These are phyloP conservation scores for Naja naja DNA, from an alignment of 2,113 vertebrate species.

Conservation along the genomic window DNA sequence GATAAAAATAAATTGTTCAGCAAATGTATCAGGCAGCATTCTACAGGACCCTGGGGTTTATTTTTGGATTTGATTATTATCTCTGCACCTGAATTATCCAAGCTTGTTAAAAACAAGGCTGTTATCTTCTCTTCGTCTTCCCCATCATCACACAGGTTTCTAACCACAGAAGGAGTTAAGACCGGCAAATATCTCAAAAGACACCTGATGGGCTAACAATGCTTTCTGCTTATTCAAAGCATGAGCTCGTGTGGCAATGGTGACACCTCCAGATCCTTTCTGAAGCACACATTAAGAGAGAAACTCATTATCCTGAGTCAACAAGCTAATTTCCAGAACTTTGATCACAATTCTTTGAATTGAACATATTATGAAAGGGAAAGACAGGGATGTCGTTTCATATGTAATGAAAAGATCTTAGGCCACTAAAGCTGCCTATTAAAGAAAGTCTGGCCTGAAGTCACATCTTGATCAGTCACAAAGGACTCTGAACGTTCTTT, in stretches of 20 bases:
- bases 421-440: neutral
- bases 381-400: constrained; percentile 48
- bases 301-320: constrained; percentile 54
- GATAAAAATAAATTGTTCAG: constrained; percentile 24
- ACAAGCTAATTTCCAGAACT: constrained; percentile 59
- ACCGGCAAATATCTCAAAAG: constrained; percentile 59
- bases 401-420: constrained; percentile 53
- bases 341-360: constrained; percentile 54
- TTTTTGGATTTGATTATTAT: constrained; percentile 54
- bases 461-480: neutral
- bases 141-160: constrained; percentile 54
- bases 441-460: constrained; percentile 33
- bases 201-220: constrained; percentile 36
- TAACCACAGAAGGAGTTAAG: constrained; percentile 57
- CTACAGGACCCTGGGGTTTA: constrained; percentile 41
- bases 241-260: neutral
- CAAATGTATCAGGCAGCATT: constrained; percentile 52
- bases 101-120: constrained; percentile 45
- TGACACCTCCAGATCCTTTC: neutral
- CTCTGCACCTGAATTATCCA: constrained; percentile 48
- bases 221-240: constrained; percentile 27
- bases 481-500: constrained; percentile 40
- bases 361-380: constrained; percentile 36
- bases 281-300: neutral
- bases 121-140: constrained; percentile 33